Evolutionary conservation across 2,113 vertebrate genomes (phyloP).

Genomic region (Perca fluviatilis): DNA sequence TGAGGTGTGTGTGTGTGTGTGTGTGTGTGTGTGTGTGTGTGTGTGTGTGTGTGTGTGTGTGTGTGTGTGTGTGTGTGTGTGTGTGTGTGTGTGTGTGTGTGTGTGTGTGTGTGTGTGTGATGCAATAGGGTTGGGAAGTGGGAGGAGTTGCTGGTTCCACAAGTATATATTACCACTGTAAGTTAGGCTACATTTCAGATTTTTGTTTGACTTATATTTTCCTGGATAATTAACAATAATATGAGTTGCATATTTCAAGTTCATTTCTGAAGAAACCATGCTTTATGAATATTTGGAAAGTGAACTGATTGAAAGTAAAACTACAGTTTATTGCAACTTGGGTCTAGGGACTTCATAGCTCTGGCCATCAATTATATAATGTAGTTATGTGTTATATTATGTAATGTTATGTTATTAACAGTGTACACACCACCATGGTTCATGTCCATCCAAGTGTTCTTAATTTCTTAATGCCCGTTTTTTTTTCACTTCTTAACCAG

Average conservation of each 20-base stretch:
- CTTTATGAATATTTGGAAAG: too few species aligned
- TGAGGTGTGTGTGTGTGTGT: conserved; percentile 21
- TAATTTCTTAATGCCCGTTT: too few species aligned
- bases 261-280: not conserved
- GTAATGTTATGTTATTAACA: not conserved
- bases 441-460: not conserved
- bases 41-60: conserved; percentile 18
- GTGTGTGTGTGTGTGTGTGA: not conserved
- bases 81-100: too few species aligned
- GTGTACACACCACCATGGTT: not conserved
- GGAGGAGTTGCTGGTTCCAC: not conserved
- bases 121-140: not conserved
- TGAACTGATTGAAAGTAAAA: not conserved
- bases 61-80: not conserved
- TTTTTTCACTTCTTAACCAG: too few species aligned
- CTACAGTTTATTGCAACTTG: not conserved
- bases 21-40: conserved; percentile 11
- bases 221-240: not conserved
- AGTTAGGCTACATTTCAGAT: not conserved
- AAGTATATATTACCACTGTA: not conserved
- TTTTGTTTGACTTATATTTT: not conserved
- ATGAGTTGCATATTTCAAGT: not conserved
- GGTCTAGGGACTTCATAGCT: not conserved
- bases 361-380: not conserved
- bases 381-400: too few species aligned